phyloP scores from a whole-genome alignment of 1,140 invertebrate genomes.

The Drosophila subpulchrella region DNA sequence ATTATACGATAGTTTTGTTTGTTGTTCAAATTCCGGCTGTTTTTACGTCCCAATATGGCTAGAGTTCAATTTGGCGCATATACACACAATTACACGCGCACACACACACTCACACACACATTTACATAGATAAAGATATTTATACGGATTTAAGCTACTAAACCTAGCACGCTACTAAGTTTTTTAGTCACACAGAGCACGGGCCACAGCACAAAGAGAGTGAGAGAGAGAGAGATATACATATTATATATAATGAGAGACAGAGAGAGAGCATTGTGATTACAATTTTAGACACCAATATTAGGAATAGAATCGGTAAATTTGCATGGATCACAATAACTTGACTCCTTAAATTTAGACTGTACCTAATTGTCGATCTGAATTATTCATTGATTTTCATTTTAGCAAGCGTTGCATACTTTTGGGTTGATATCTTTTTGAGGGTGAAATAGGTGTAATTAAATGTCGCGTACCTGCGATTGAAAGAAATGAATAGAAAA shows the following conservation, averaged over 20 bases:
- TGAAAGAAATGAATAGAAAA: slow-evolving; percentile 68
- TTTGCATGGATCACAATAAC: slow-evolving; percentile 50
- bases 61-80: slow-evolving; percentile 37
- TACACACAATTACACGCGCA: slow-evolving; percentile 35
- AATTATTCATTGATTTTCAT: slow-evolving; percentile 45
- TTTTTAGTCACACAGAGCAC: slow-evolving; percentile 68
- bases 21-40: slow-evolving; percentile 49
- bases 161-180: slow-evolving; percentile 75
- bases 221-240: slow-evolving; percentile 45
- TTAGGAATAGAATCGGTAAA: slow-evolving; percentile 48
- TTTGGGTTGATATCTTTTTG: slow-evolving; percentile 55
- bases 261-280: slow-evolving; percentile 61
- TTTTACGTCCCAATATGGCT: slow-evolving; percentile 44
- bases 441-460: slow-evolving; percentile 62
- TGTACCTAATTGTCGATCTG: slow-evolving; percentile 69
- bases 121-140: slow-evolving; percentile 26
- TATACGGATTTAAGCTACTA: slow-evolving; percentile 68
- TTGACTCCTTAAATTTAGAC: slow-evolving; percentile 55
- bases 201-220: slow-evolving; percentile 75
- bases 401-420: slow-evolving; percentile 73
- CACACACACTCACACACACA: slow-evolving; percentile 36
- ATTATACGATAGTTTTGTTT: slow-evolving; percentile 55
- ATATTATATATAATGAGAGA: slow-evolving; percentile 55
- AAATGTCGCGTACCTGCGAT: slow-evolving; percentile 75
- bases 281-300: slow-evolving; percentile 80